Evolutionary conservation across 1,140 invertebrate species (phyloP), one percentile per base, ranked within the genome.

Genomic region (Drosophila nigromelanica): DNA sequence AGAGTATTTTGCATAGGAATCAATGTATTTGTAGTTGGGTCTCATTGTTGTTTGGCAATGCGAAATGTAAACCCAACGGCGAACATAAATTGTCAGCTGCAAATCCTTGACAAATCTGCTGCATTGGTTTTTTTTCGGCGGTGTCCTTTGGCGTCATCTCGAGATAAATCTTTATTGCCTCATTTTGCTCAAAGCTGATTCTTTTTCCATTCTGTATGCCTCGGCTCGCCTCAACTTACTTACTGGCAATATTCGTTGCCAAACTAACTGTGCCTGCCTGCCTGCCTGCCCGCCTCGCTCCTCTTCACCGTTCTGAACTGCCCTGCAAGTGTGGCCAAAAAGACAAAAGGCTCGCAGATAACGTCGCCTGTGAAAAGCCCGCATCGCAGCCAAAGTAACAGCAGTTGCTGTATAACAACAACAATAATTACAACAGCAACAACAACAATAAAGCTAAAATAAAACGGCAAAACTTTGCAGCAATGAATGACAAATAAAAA

Each of bases 81-180:
- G 51, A 87, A 87, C 76, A 86, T 87, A 86, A 86, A 87, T 87
- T 81, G 73, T 63, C 75, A 73, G 71, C 60, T 85, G 75, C 82
- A 86, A 86, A 86, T 87, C 82, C 82, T 78, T 86, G 82, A 86
- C 82, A 86, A 86, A 86, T 86, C 82, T 87, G 82, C 71, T 78
- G 82, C 82, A 87, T 86, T 85, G 81, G 69, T 60, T 83, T 68
- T 74, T 59, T 47, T 67, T 45, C 14, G 68, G 73, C 76, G 60
- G 68, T 48, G 60, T 48, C 24, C 37, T 70, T 63, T 56, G 56
- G 62, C 63, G 59, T 81, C 54, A 62, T 56, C 66, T 59, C 33
- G 21, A 87, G 75, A 86, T 86, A 86, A 82, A 86, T 86, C 82
- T 86, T 86, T 86, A 86, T 86, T 86, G 82, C 78, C 82, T 87